These are phyloP conservation scores for Laticauda laticaudata DNA, from an alignment of 2,113 vertebrate species.

Conservation along the genomic window DNA sequence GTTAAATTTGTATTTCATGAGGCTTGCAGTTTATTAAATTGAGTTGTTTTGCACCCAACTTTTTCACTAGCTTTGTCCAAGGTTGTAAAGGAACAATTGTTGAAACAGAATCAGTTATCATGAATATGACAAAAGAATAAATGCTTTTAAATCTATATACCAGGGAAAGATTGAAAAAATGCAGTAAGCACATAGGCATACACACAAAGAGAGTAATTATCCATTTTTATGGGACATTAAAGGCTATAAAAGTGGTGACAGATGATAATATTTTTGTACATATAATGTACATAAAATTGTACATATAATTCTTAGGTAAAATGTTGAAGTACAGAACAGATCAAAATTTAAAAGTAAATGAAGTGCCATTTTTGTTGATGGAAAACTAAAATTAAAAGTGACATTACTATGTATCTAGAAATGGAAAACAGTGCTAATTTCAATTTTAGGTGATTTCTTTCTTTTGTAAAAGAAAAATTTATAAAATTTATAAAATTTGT, in stretches of 20 bases:
- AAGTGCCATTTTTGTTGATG: background rate
- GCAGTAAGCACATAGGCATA: background rate
- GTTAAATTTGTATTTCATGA: conserved; percentile 38
- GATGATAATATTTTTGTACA: background rate
- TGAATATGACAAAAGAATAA: conserved; percentile 40
- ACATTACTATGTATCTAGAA: background rate
- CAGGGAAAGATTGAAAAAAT: conserved; percentile 1
- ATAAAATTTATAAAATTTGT: background rate
- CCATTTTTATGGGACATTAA: background rate
- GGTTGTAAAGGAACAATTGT: conserved; percentile 32
- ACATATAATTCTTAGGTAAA: background rate
- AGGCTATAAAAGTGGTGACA: background rate
- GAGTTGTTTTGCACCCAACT: conserved; percentile 41
- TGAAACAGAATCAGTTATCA: conserved; percentile 28
- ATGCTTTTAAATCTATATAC: conserved; percentile 11
- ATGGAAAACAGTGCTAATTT: background rate
- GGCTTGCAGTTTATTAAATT: conserved; percentile 14
- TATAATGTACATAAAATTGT: background rate
- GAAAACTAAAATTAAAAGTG: background rate
- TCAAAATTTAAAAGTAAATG: background rate
- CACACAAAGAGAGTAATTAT: conserved; percentile 26
- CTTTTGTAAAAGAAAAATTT: background rate
- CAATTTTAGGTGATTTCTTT: background rate
- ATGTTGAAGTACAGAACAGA: rapidly evolving
- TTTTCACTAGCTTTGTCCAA: conserved; percentile 33